Evolutionary conservation across 1,140 invertebrate genomes (phyloP).

Genomic region (Monomorium pharaonis): DNA sequence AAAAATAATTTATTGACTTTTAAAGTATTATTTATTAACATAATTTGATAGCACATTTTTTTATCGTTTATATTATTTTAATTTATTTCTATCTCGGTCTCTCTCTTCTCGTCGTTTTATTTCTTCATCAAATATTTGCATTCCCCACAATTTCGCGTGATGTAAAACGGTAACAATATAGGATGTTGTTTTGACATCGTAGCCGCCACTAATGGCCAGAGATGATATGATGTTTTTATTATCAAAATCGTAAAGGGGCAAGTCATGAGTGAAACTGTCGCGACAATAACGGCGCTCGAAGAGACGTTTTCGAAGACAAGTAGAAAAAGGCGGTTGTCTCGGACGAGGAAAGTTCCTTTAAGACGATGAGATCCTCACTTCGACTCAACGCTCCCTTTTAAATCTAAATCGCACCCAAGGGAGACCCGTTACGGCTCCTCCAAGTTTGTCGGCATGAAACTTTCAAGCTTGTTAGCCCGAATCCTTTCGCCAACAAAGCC

Average conservation of each 20-base stretch:
- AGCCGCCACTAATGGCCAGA: neutral
- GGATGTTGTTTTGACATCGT: constrained; percentile 27
- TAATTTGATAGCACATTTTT: neutral
- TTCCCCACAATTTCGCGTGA: neutral
- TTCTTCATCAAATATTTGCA: neutral
- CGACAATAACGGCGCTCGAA: neutral
- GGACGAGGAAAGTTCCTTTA: neutral
- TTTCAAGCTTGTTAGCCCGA: constrained; percentile 37
- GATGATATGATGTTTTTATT: constrained; percentile 24
- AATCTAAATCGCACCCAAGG: constrained; percentile 43
- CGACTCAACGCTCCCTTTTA: constrained; percentile 7
- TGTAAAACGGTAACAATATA: neutral
- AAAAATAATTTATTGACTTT: neutral
- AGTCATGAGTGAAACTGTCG: neutral
- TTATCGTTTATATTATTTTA: neutral
- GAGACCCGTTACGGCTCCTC: neutral
- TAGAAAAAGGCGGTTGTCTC: neutral
- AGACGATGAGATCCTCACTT: constrained; percentile 4
- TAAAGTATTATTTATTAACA: neutral
- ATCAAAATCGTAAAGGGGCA: neutral
- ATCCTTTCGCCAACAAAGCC: neutral
- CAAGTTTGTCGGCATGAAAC: constrained; percentile 28
- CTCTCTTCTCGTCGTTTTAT: neutral
- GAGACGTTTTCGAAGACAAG: neutral
- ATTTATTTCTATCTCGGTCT: neutral